A percentile compares a stretch with the other conserved stretches of the same genome.
phyloP scores from a whole-genome alignment of 2,113 vertebrate species.

The Paradoxurus hermaphroditus region DNA sequence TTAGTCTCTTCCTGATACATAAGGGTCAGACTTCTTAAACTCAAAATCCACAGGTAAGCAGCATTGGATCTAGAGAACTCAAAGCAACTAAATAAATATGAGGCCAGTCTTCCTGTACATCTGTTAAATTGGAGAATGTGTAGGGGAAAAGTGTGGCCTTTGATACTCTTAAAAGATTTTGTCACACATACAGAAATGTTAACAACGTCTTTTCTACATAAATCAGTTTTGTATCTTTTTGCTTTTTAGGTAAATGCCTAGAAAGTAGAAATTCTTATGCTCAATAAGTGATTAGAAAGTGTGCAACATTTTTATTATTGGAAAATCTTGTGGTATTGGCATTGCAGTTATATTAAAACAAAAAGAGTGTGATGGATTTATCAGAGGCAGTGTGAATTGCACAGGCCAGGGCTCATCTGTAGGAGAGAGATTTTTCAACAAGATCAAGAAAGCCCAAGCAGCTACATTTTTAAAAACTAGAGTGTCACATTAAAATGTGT shows the following conservation, averaged over 20 bases:
- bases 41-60: neutral
- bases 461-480: neutral
- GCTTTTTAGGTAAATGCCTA: neutral
- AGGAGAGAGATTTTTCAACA: neutral
- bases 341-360: neutral
- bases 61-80: neutral
- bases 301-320: neutral
- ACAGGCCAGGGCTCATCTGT: neutral
- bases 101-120: neutral
- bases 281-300: neutral
- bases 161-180: neutral
- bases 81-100: neutral
- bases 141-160: neutral
- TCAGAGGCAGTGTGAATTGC: neutral
- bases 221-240: neutral
- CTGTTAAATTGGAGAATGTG: neutral
- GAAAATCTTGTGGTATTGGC: neutral
- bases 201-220: neutral
- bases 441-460: neutral
- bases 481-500: neutral
- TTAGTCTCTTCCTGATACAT: neutral
- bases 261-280: neutral
- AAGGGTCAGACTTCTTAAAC: neutral
- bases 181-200: neutral
- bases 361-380: neutral